Percentiles rank a stretch among this genome's conserved stretches.
Conservation (phyloP, 2,113 vertebrate species). For the Nibea albiflora region DNA sequence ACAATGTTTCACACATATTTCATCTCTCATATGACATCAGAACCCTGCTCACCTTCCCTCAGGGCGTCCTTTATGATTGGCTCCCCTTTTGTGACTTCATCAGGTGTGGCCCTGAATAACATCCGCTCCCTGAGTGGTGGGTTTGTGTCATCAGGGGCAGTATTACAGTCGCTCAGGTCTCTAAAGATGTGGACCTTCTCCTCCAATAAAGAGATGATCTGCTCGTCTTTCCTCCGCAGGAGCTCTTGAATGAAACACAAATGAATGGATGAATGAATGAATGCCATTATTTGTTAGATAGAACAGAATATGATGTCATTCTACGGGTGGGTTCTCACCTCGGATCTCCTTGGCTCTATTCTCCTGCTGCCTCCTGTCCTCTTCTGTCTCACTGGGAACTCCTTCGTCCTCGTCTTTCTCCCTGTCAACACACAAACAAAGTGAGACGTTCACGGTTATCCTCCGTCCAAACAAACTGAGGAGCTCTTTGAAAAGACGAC, state of each 20-base stretch:
- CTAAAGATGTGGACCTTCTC: slow-evolving; percentile 92
- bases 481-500: not conserved
- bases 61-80: slow-evolving; percentile 89
- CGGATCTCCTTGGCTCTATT: slow-evolving; percentile 88
- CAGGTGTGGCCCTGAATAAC: slow-evolving; percentile 89
- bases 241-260: slow-evolving; percentile 82
- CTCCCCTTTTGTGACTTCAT: slow-evolving; percentile 90
- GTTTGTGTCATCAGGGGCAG: slow-evolving; percentile 80
- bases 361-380: slow-evolving; percentile 89
- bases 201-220: slow-evolving; percentile 89
- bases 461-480: not conserved
- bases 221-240: slow-evolving; percentile 90
- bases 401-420: slow-evolving; percentile 95
- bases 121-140: slow-evolving; percentile 71
- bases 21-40: not conserved
- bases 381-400: slow-evolving; percentile 92
- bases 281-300: not conserved
- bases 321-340: slow-evolving; percentile 77
- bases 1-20: not conserved
- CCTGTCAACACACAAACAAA: slow-evolving; percentile 73
- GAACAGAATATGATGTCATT: not conserved
- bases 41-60: slow-evolving; percentile 85
- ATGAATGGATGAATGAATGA: not conserved
- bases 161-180: slow-evolving; percentile 84
- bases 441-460: not conserved